Evolutionary conservation across 2,797 vertebrate genomes (phyloP).

Genomic region (Pseudotriccus pelzelni): DNA sequence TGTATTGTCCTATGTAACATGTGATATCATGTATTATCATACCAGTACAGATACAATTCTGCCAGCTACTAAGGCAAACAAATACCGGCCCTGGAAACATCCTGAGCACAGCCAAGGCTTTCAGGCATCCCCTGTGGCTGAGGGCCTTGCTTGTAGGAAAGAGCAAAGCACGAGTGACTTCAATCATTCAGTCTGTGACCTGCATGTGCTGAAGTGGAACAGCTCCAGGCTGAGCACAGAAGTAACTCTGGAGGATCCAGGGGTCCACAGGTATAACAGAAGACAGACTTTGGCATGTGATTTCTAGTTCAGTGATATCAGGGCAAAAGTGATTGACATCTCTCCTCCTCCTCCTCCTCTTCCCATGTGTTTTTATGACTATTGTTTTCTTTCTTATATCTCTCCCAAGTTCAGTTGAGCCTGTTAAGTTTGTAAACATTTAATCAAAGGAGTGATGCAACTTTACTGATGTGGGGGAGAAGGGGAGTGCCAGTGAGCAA

Average conservation of each 20-base stretch:
- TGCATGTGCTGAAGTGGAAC: neutral
- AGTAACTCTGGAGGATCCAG: neutral
- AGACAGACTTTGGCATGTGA: neutral
- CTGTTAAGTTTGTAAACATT: neutral
- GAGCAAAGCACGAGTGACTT: neutral
- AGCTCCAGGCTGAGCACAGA: neutral
- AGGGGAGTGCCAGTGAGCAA: neutral
- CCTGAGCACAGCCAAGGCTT: neutral
- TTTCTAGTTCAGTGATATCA: neutral
- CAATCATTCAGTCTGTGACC: neutral
- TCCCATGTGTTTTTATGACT: neutral
- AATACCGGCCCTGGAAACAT: neutral
- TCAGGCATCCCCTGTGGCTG: neutral
- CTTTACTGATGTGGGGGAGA: neutral
- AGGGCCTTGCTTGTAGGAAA: neutral
- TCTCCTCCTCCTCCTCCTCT: neutral
- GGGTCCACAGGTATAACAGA: neutral
- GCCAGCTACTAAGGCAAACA: neutral
- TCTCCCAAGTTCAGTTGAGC: neutral
- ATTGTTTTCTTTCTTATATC: neutral
- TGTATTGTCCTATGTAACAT: neutral
- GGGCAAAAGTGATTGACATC: neutral
- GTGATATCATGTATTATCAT: accelerated
- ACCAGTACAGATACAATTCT: neutral
- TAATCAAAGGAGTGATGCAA: neutral